Evolutionary conservation across 2,888 invertebrate genomes (phyloP), one percentile per base, ranked within the genome.

Genomic region (Ectemnius lituratus): DNA sequence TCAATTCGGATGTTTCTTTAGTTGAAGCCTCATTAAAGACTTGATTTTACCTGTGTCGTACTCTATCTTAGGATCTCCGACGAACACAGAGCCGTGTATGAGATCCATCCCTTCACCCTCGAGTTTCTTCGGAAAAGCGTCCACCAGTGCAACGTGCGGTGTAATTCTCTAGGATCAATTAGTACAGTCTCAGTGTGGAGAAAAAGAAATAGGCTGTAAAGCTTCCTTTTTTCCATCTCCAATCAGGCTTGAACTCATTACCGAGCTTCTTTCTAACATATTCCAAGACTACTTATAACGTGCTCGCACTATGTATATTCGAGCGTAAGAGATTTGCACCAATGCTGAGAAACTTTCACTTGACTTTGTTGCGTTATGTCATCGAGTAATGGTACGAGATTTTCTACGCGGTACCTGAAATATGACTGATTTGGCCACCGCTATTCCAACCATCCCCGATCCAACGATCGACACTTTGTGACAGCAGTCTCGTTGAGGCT

Each of bases 101-200:
- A 93, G 91, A 85, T 95, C 94, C 92, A 94, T 91, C 90, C 93
- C 92, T 88, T 94, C 94, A 28, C 94, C 94, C 81, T 92, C 91
- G 62, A 94, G 88, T 82, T 93, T 93, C 83, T 94, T 92, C 60
- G 92, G 92, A 81, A 92, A 91, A 18, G 93, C 92, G 88, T 95
- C 94, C 6, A 94, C 92, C 45, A 94, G 88, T 14, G 93, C 93
- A 58, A 94, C 76, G 80, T 95, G 94, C 70, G 91, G 91, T 66
- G 92, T 92, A 62, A 94, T 91, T 86, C 91, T 91, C 93, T 94
- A 83, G 69, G 67, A 66, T 46, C 16, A 62, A 18, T 46, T 20
- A 57, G 62, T 56, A 58, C 18, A 67, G 58, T 46, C 47, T 69
- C 65, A 61, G 11, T 37, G 52, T 1, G 52, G 52, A 52, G 16